Conservation (phyloP, 1,140 invertebrate genomes). For the Bombus haemorrhoidalis region DNA sequence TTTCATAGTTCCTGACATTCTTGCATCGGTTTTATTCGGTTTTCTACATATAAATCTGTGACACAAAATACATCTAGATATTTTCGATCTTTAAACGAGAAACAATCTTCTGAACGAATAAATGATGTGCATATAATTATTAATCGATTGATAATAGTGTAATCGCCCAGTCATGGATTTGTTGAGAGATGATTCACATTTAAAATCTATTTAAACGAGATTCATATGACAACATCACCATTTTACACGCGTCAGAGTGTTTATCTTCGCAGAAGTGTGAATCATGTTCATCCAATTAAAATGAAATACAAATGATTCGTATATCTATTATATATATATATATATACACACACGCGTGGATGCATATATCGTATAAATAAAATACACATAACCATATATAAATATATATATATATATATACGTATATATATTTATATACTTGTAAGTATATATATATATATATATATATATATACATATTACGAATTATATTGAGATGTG, state of each 20-base stretch:
- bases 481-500: slow-evolving; percentile 65
- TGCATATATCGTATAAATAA: slow-evolving; percentile 52
- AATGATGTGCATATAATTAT: slow-evolving; percentile 18
- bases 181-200: slow-evolving; percentile 20
- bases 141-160: slow-evolving; percentile 17
- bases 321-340: slow-evolving; percentile 44
- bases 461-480: slow-evolving; percentile 57
- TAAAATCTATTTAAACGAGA: slow-evolving; percentile 27
- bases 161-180: slow-evolving; percentile 70
- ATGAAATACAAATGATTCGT: slow-evolving; percentile 31
- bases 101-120: neutral
- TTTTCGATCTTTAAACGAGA: neutral
- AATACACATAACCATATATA: slow-evolving; percentile 46
- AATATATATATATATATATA: neutral
- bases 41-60: slow-evolving; percentile 24
- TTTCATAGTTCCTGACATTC: neutral
- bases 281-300: slow-evolving; percentile 50
- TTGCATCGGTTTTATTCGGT: slow-evolving; percentile 15
- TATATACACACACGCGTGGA: slow-evolving; percentile 45
- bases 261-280: slow-evolving; percentile 61
- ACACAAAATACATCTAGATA: slow-evolving; percentile 2
- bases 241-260: slow-evolving; percentile 40
- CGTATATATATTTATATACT: slow-evolving; percentile 43
- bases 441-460: slow-evolving; percentile 6
- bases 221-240: slow-evolving; percentile 29